Evolutionary conservation across 2,888 invertebrate genomes (phyloP).

Genomic region (Leptinotarsa tumamoca): DNA sequence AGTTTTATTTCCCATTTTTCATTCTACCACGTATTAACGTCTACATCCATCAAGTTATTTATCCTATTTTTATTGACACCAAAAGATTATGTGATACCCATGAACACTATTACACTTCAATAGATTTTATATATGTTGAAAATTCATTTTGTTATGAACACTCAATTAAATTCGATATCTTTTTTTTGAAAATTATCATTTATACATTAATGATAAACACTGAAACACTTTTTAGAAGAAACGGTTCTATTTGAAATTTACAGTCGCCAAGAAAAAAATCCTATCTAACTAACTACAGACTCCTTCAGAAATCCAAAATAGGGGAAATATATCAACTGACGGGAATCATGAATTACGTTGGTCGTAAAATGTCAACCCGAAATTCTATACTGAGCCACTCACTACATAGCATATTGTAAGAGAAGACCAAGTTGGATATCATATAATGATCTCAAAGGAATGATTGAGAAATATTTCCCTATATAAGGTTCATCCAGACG

Average conservation of each 20-base stretch:
- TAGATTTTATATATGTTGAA: no score
- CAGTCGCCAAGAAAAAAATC: background rate
- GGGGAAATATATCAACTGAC: background rate
- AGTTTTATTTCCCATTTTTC: no score
- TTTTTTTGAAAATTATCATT: no score
- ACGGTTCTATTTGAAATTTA: background rate
- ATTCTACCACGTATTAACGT: no score
- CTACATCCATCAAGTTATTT: no score
- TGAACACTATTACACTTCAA: no score
- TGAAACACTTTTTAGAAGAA: background rate
- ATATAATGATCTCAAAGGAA: background rate
- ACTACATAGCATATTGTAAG: background rate
- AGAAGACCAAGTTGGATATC: background rate
- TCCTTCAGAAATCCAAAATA: background rate
- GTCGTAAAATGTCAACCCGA: background rate
- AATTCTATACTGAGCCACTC: background rate
- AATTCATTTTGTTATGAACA: no score
- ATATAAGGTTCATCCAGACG: background rate
- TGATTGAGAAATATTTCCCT: background rate
- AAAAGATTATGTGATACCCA: no score
- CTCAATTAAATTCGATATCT: no score
- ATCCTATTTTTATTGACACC: no score
- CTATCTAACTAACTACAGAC: background rate
- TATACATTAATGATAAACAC: background rate
- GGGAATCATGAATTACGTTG: background rate